Conservation (phyloP, 2,888 invertebrate genomes). For the Phortica magna region DNA sequence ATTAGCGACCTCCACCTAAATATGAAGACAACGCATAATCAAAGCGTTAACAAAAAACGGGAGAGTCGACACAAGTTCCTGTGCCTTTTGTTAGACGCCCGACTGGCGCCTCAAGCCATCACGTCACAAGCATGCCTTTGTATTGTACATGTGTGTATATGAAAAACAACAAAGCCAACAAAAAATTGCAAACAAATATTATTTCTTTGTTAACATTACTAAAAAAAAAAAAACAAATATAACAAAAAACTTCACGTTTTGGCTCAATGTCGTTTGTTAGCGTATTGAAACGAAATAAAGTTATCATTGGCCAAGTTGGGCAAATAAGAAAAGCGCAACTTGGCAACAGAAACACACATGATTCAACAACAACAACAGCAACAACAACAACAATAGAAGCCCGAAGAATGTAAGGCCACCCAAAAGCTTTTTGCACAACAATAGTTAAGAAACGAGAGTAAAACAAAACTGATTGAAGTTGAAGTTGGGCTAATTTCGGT, state of each 20-base stretch:
- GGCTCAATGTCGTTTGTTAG: slow-evolving; percentile 63
- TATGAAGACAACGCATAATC: not conserved
- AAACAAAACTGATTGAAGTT: not conserved
- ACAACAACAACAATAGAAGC: not conserved
- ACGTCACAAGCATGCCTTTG: slow-evolving; percentile 70
- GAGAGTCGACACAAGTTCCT: slow-evolving; percentile 23
- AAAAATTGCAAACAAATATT: not conserved
- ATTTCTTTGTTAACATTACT: slow-evolving; percentile 42
- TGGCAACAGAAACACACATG: not conserved
- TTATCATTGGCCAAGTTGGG: slow-evolving; percentile 42
- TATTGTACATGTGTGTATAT: slow-evolving; percentile 26
- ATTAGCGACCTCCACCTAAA: slow-evolving; percentile 41
- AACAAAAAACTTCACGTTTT: slow-evolving; percentile 60
- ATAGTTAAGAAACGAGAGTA: not conserved
- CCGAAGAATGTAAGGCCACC: too few relatives aligned
- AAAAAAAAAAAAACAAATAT: not conserved
- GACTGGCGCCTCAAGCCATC: slow-evolving; percentile 73
- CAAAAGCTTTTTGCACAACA: too few relatives aligned
- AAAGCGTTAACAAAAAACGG: not conserved
- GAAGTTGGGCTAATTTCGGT: not conserved
- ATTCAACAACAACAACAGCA: not conserved
- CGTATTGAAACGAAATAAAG: slow-evolving; percentile 9
- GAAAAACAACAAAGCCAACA: slow-evolving; percentile 37
- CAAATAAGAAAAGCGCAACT: not conserved
- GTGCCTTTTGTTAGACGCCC: slow-evolving; percentile 68